Evolutionary conservation across 2,888 invertebrate species (phyloP).

Genomic region (Anticlea derivata): DNA sequence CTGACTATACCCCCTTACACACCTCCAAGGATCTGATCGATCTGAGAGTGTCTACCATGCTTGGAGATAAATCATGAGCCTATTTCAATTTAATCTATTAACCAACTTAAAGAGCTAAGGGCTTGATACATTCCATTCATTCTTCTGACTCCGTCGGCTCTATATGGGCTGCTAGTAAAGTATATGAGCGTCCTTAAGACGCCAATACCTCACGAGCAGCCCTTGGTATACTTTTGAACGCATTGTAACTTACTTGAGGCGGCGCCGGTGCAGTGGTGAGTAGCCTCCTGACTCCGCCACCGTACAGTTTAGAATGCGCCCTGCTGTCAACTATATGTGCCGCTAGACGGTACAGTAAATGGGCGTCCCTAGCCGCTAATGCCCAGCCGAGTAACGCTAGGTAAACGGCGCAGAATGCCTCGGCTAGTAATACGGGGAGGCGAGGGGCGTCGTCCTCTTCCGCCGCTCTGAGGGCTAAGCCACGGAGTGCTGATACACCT

Average conservation of each 20-base stretch:
- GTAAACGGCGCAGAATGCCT: slow-evolving; percentile 97
- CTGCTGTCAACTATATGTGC: slow-evolving; percentile 91
- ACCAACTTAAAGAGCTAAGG: too few species aligned
- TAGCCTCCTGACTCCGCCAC: slow-evolving; percentile 94
- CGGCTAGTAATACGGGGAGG: slow-evolving; percentile 94
- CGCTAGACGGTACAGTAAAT: slow-evolving; percentile 93
- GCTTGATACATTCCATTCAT: too few species aligned
- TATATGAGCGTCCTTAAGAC: too few species aligned
- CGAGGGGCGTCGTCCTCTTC: slow-evolving; percentile 97
- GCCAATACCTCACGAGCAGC: too few species aligned
- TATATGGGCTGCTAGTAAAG: too few species aligned
- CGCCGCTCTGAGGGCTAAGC: slow-evolving; percentile 95
- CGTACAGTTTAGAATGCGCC: slow-evolving; percentile 93
- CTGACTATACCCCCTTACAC: too few species aligned
- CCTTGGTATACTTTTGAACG: too few species aligned
- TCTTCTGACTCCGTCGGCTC: too few species aligned
- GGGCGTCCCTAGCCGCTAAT: slow-evolving; percentile 95
- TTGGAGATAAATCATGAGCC: too few species aligned
- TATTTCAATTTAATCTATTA: too few species aligned
- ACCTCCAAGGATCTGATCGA: too few species aligned
- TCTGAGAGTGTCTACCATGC: too few species aligned
- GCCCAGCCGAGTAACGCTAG: slow-evolving; percentile 97
- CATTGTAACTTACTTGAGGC: slow-evolving; percentile 54
- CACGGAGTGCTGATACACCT: slow-evolving; percentile 95
- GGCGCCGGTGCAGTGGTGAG: slow-evolving; percentile 89